Conservation (phyloP, 2,888 invertebrate genomes). For the Microplitis deprimator region DNA sequence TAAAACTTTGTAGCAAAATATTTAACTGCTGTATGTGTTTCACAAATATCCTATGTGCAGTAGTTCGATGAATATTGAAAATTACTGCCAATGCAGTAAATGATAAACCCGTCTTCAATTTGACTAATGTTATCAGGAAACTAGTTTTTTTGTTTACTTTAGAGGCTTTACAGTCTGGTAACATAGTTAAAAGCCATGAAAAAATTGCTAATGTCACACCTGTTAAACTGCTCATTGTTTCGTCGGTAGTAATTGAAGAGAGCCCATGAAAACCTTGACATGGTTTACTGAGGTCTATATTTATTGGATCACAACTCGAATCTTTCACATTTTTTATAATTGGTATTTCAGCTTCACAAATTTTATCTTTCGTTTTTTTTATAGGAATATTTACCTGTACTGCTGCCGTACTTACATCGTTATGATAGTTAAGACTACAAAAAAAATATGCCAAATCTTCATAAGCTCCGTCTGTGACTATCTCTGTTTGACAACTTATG, state of each 20-base stretch:
- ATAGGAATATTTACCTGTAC: constrained; percentile 7
- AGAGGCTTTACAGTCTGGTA: constrained; percentile 38
- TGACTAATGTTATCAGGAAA: constrained; percentile 49
- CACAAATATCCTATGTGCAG: constrained; percentile 39
- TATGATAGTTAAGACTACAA: constrained; percentile 38
- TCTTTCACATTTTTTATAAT: constrained; percentile 10
- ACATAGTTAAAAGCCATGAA: constrained; percentile 39
- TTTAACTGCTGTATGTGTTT: neutral
- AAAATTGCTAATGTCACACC: constrained; percentile 45
- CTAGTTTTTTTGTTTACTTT: constrained; percentile 45
- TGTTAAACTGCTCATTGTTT: constrained; percentile 44
- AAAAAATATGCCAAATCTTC: constrained; percentile 43
- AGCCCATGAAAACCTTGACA: constrained; percentile 41
- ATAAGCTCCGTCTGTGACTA: constrained; percentile 6
- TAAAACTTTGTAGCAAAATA: neutral
- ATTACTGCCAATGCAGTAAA: constrained; percentile 40
- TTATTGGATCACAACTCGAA: constrained; percentile 32
- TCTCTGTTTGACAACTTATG: constrained; percentile 42
- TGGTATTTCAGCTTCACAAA: constrained; percentile 17
- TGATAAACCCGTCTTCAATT: constrained; percentile 47
- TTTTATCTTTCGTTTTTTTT: constrained; percentile 18
- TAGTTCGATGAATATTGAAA: constrained; percentile 44
- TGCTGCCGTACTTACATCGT: neutral
- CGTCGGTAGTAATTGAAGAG: constrained; percentile 37
- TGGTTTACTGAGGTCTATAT: neutral